Evolutionary conservation across 92 coral and sea anemone genomes (phyloP).

Genomic region (Phenganax stokvisi): DNA sequence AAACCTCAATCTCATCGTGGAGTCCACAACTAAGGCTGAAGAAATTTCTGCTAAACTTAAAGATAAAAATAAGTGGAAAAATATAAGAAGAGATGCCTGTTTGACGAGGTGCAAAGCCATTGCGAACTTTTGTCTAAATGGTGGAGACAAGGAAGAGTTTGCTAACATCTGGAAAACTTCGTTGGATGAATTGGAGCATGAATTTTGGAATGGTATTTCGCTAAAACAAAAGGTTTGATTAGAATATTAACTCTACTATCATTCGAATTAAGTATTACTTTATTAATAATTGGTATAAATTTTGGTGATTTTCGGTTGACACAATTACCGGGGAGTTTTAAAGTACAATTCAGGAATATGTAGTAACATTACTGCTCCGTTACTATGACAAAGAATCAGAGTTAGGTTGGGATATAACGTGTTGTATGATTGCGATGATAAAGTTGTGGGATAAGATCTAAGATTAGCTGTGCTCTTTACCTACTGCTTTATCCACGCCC

Average conservation of each 20-base stretch:
- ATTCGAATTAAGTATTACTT: no score
- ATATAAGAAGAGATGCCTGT: neutral
- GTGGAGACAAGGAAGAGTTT: neutral
- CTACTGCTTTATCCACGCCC: no score
- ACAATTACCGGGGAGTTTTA: no score
- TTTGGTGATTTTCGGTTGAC: no score
- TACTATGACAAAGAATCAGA: no score
- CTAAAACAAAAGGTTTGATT: constrained; percentile 7
- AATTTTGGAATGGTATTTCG: neutral
- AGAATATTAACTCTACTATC: neutral
- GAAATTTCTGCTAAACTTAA: neutral
- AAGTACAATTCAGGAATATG: no score
- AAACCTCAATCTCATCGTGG: neutral
- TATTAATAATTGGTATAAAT: no score
- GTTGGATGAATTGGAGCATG: neutral
- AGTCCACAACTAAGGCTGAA: neutral
- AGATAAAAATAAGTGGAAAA: neutral
- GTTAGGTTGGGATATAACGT: no score
- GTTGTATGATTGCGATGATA: no score
- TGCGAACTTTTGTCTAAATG: neutral
- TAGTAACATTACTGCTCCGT: no score
- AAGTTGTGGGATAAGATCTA: no score
- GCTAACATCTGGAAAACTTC: neutral
- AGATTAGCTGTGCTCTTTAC: no score
- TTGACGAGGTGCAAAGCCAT: neutral